phyloP scores from a whole-genome alignment of 2,888 invertebrate species.

The Thera obeliscata region DNA sequence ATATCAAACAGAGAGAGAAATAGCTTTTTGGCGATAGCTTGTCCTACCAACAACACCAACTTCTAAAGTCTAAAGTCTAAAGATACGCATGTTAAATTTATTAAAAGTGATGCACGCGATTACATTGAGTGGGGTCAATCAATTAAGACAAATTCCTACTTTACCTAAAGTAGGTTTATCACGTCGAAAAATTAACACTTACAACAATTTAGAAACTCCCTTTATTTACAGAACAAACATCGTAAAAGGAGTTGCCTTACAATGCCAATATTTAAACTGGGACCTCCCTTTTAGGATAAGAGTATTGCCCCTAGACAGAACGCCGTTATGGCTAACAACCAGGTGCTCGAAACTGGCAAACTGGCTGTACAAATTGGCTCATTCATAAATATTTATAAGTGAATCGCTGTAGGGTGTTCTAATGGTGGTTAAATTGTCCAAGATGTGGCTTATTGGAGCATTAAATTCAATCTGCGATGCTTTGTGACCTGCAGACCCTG shows the following conservation, averaged over 20 bases:
- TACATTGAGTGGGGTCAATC: too few relatives aligned
- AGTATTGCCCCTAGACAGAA: constrained; percentile 54
- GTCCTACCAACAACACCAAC: too few relatives aligned
- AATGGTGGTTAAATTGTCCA: constrained; percentile 72
- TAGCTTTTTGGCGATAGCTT: too few relatives aligned
- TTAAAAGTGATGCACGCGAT: too few relatives aligned
- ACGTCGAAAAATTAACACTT: constrained; percentile 44
- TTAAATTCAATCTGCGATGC: constrained; percentile 69
- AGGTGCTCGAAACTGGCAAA: constrained; percentile 47
- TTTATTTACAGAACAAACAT: constrained; percentile 46
- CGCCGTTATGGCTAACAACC: constrained; percentile 59
- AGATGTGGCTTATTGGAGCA: constrained; percentile 64
- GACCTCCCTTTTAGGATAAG: constrained; percentile 61
- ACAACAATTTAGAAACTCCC: constrained; percentile 40
- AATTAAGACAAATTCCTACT: too few relatives aligned
- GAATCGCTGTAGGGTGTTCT: constrained; percentile 65
- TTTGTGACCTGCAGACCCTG: constrained; percentile 56
- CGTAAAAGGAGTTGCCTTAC: constrained; percentile 54
- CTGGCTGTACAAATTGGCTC: constrained; percentile 57
- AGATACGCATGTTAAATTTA: too few relatives aligned
- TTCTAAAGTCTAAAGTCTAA: too few relatives aligned
- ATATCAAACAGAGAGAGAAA: background rate
- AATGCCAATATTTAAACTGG: constrained; percentile 61
- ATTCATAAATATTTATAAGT: constrained; percentile 75
- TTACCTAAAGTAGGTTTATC: constrained; percentile 32